These are phyloP conservation scores for Arenicola marina DNA, from an alignment of 2,888 invertebrate species.

Conservation along the genomic window DNA sequence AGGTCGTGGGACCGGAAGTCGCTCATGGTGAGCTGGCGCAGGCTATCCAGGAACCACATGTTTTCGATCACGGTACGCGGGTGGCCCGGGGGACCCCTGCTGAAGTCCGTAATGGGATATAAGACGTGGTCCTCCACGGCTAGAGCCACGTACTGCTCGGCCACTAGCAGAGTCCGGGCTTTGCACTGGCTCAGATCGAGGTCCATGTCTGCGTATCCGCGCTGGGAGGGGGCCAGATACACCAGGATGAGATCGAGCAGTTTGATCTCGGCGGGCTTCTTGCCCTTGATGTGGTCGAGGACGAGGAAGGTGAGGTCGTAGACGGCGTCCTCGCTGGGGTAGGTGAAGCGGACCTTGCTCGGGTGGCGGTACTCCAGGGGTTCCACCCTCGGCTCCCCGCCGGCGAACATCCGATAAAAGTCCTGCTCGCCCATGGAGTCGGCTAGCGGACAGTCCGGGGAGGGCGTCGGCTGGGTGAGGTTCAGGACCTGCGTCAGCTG, in stretches of 20 bases:
- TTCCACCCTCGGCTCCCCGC: conserved; percentile 42
- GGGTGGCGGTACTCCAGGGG: conserved; percentile 51
- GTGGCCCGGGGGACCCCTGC: conserved; percentile 48
- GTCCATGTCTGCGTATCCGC: not conserved
- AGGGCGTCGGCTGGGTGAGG: conserved; percentile 42
- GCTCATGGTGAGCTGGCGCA: conserved; percentile 43
- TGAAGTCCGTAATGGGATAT: conserved; percentile 58
- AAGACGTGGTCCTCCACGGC: conserved; percentile 53
- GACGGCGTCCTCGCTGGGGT: conserved; percentile 55
- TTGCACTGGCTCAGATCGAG: not conserved
- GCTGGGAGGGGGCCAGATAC: conserved; percentile 32
- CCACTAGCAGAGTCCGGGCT: conserved; percentile 46
- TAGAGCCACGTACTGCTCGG: conserved; percentile 49
- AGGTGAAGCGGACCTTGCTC: conserved; percentile 44
- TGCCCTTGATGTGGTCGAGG: conserved; percentile 29
- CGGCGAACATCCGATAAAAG: conserved; percentile 48
- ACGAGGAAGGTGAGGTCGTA: conserved; percentile 51
- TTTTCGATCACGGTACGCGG: conserved; percentile 47
- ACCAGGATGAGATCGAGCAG: conserved; percentile 23
- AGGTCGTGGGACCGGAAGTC: conserved; percentile 39
- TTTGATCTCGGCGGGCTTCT: conserved; percentile 28
- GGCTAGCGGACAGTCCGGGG: conserved; percentile 39
- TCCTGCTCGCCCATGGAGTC: conserved; percentile 48
- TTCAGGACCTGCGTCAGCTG: conserved; percentile 44
- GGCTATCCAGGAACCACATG: conserved; percentile 44